phyloP scores from a whole-genome alignment of 2,797 vertebrate species.

The Sparidentex hasta region DNA sequence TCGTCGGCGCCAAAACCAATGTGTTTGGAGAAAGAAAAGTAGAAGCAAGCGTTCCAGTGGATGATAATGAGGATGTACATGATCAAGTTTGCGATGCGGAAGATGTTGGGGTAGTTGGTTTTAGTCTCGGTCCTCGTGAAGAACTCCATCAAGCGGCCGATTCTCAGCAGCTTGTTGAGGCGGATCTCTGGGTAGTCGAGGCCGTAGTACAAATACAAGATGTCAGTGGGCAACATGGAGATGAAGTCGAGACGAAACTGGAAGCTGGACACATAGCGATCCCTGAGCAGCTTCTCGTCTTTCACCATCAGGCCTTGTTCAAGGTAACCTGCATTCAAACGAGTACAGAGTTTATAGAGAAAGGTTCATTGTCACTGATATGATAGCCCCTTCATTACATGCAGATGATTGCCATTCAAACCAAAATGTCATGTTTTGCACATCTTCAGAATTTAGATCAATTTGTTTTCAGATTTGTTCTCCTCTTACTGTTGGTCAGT shows the following conservation, averaged over 20 bases:
- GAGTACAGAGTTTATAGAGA: neutral
- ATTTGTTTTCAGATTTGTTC: neutral
- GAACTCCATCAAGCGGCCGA: slow-evolving; percentile 96
- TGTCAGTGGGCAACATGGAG: slow-evolving; percentile 94
- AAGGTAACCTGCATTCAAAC: slow-evolving; percentile 88
- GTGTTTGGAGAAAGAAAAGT: slow-evolving; percentile 95
- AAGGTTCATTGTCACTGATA: too few species aligned
- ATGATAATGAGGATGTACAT: slow-evolving; percentile 99
- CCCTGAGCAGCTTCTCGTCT: slow-evolving; percentile 88
- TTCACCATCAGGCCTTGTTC: slow-evolving; percentile 95
- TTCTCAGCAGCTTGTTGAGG: slow-evolving; percentile 92
- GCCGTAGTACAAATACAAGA: slow-evolving; percentile 90
- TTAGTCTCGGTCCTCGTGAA: slow-evolving; percentile 95
- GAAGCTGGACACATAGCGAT: slow-evolving; percentile 86
- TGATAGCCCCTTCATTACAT: neutral
- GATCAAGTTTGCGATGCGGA: slow-evolving; percentile 95
- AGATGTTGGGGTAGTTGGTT: slow-evolving; percentile 97
- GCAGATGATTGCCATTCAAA: neutral
- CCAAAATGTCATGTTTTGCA: neutral
- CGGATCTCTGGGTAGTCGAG: slow-evolving; percentile 96
- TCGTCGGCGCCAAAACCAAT: slow-evolving; percentile 96
- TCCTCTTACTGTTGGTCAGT: neutral
- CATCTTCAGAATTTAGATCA: neutral
- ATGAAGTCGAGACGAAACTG: slow-evolving; percentile 93
- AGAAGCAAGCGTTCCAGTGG: slow-evolving; percentile 98